Base-by-base conservation (phyloP, 2,113 vertebrate species). In the Amphiprion percula region DNA sequence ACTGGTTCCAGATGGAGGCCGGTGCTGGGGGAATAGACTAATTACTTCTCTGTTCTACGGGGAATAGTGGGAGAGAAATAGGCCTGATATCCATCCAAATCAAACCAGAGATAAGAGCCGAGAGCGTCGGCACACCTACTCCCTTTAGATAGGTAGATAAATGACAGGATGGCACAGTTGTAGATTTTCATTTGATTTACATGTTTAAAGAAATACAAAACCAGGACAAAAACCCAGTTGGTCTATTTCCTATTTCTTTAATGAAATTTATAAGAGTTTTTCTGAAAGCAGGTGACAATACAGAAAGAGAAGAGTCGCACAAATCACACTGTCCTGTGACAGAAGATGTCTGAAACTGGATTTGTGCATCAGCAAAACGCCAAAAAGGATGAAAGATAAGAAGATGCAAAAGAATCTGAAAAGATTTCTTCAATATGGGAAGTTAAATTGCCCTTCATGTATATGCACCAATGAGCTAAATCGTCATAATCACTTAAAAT, bases 31-130 rank as follows among this genome's bases (percentile, higher is more conserved):
- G 84, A 88, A 56, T 72, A 61, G 50, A 69, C 50, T 86, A 88
- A 92, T 92, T 91, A 91, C 86, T 44, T 33, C 16, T 68, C 55
- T 16, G 46, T 23, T 78, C 82, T 54, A 7, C 21, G 5, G 73
- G 65, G 88, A 83, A 17, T 46, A 63, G 6, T 1, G 23, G 55
- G 55, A 66, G 46, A 63, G 53, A 88, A 90, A 60, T 39, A 44
- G 71, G 30, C 16, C 63, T 72, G 66, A 58, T 30, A 46, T 74
- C 39, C 21, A 52, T 33, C 28, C 71, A 68, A 47, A 72, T 23
- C 41, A 52, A 66, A 49, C 8, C 19, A 30, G 67, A 68, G 33
- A 14, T 11, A 15, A 30, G 33, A 71, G 79, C 87, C 61, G 0
- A 15, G 49, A 81, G 84, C 77, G 23, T 58, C 64, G 56, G 62